phyloP scores from a whole-genome alignment of 1,140 invertebrate genomes.

The Akabosia matsudoensis region DNA sequence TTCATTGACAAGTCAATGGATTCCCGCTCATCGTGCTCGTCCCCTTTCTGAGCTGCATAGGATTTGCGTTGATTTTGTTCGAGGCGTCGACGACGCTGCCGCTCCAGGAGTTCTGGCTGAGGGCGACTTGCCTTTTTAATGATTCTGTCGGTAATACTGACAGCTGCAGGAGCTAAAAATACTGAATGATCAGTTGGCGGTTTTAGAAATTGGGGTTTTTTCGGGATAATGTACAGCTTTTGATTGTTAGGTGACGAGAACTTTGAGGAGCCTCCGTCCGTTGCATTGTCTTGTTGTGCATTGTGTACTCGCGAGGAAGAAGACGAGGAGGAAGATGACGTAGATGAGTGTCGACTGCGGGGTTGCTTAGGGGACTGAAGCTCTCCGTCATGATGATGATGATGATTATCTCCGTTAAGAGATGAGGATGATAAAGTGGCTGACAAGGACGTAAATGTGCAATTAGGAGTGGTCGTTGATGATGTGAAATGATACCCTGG shows the following conservation, averaged over 20 bases:
- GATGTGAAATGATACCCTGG: background rate
- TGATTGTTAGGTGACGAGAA: background rate
- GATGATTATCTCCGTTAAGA: background rate
- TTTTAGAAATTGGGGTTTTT: background rate
- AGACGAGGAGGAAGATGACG: background rate
- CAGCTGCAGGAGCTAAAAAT: background rate
- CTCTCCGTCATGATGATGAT: no score
- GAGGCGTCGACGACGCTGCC: constrained; percentile 9
- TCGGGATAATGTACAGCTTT: background rate
- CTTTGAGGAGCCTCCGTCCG: background rate
- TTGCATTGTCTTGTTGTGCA: background rate
- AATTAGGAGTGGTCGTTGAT: background rate
- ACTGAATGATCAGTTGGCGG: background rate
- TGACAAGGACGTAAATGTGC: background rate
- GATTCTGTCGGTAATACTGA: constrained; percentile 21
- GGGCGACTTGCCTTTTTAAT: constrained; percentile 1
- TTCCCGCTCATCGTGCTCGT: constrained; percentile 29
- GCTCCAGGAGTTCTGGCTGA: constrained; percentile 16
- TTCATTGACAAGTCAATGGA: constrained; percentile 32
- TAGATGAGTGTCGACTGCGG: background rate
- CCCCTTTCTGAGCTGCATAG: constrained; percentile 28
- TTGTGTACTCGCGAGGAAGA: background rate
- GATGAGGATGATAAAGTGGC: background rate
- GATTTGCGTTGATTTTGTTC: constrained; percentile 24
- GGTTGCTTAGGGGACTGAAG: background rate